These are phyloP conservation scores for Notarius lentiginosus DNA, from an alignment of 2,113 vertebrate genomes.

Conservation along the genomic window DNA sequence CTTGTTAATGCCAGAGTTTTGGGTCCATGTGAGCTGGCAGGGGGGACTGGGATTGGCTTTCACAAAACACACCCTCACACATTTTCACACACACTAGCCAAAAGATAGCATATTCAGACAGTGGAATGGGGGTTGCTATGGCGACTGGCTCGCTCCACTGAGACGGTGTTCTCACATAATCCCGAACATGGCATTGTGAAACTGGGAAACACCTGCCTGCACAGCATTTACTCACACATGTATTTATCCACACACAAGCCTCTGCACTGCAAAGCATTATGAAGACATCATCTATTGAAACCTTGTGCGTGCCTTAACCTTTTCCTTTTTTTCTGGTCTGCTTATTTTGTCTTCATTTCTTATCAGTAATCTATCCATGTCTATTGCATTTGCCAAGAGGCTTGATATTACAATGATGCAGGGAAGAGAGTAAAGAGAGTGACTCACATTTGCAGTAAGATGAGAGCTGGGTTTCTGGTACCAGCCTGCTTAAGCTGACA, in stretches of 20 bases:
- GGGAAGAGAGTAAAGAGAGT: conserved; percentile 6
- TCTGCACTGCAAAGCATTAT: background rate
- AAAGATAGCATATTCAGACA: conserved; percentile 67
- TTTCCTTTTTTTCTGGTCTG: background rate
- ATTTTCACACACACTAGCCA: conserved; percentile 44
- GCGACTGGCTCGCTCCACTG: conserved; percentile 67
- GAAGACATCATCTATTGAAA: background rate
- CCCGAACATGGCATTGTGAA: conserved; percentile 29
- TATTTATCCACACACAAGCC: background rate
- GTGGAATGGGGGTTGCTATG: conserved; percentile 66
- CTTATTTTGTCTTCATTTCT: conserved; percentile 5
- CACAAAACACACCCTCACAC: conserved; percentile 65
- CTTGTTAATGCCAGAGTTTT: conserved; percentile 52
- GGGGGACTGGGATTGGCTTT: conserved; percentile 66
- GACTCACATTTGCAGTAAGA: conserved; percentile 25
- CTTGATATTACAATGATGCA: conserved; percentile 14
- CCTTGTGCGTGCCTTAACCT: background rate
- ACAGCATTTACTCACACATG: background rate
- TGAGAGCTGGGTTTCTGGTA: conserved; percentile 9
- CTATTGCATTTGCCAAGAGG: background rate
- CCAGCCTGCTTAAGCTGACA: background rate
- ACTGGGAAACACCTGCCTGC: conserved; percentile 33
- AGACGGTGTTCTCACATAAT: conserved; percentile 55
- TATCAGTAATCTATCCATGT: conserved; percentile 15
- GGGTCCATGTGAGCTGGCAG: conserved; percentile 56